Evolutionary conservation across 1,140 invertebrate species (phyloP), one percentile per base, ranked within the genome.

Genomic region (Aporrectodea caliginosa): DNA sequence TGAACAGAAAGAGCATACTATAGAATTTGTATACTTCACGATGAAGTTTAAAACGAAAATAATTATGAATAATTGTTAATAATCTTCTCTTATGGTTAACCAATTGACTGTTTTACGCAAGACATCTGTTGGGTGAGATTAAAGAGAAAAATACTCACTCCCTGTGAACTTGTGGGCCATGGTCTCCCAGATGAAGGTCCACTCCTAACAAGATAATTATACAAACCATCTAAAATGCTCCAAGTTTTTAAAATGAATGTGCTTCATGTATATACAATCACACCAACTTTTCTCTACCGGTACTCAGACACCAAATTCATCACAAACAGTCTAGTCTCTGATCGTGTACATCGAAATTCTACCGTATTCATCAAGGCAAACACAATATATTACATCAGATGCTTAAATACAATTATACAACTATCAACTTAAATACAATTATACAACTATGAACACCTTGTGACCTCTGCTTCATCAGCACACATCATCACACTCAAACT

Each of bases 161-260:
- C 75, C 43, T 76, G 75, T 76, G 75, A 76, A 27, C 32, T 35
- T 2, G 75, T n/a, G 34, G 75, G 75, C 75, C 75, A 76, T 14
- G 75, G 35, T 58, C 75, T 35, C 29, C 75, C 75, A 0, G 32
- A 31, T 22, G 29, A 29, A n/a, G 75, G 75, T 6, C 75, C 75
- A 43, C 75, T 35, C 75, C 75, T 76, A n/a, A 27, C 22, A 31
- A 78, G 30, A 69, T 22, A 69, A 69, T 58, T 22, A 58, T 58
- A n/a, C n/a, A n/a, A n/a, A n/a, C n/a, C n/a, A n/a, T n/a, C n/a
- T n/a, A n/a, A n/a, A n/a, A n/a, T n/a, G n/a, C n/a, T n/a, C n/a
- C n/a, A n/a, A n/a, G n/a, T n/a, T n/a, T n/a, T n/a, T n/a, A n/a
- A n/a, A n/a, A n/a, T n/a, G n/a, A n/a, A n/a, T n/a, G n/a, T n/a